phyloP scores from a whole-genome alignment of 2,888 invertebrate species.

The Parnassius apollo region DNA sequence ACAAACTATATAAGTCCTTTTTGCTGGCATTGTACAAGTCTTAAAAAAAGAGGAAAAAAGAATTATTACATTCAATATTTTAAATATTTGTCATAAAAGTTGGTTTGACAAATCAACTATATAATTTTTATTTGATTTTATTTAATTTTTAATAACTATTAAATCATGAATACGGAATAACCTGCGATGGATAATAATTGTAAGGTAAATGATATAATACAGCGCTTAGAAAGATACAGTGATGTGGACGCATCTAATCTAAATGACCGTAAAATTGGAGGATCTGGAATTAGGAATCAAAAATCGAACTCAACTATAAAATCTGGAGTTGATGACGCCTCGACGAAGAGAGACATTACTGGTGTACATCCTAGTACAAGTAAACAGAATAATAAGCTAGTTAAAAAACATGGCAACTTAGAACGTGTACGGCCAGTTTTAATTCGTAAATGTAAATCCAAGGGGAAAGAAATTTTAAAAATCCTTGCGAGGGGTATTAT shows the following conservation, averaged over 20 bases:
- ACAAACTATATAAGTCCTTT: too few relatives aligned
- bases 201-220: neutral
- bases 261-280: neutral
- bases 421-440: conserved; percentile 34
- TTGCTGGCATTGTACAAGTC: too few relatives aligned
- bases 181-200: neutral
- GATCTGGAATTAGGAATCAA: neutral
- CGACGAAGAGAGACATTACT: neutral
- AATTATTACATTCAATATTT: too few relatives aligned
- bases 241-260: neutral
- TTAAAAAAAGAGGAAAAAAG: too few relatives aligned
- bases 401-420: conserved; percentile 2
- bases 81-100: too few relatives aligned
- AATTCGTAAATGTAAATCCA: conserved; percentile 43
- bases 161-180: conserved; percentile 3
- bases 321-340: neutral
- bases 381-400: conserved; percentile 10
- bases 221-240: neutral
- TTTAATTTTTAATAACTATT: neutral
- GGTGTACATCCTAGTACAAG: conserved; percentile 15
- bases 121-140: neutral
- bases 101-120: too few relatives aligned
- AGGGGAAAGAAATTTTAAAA: conserved; percentile 37
- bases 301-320: neutral
- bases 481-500: conserved; percentile 34